phyloP scores from a whole-genome alignment of 2,113 vertebrate genomes.

The Pygoscelis antarcticus region DNA sequence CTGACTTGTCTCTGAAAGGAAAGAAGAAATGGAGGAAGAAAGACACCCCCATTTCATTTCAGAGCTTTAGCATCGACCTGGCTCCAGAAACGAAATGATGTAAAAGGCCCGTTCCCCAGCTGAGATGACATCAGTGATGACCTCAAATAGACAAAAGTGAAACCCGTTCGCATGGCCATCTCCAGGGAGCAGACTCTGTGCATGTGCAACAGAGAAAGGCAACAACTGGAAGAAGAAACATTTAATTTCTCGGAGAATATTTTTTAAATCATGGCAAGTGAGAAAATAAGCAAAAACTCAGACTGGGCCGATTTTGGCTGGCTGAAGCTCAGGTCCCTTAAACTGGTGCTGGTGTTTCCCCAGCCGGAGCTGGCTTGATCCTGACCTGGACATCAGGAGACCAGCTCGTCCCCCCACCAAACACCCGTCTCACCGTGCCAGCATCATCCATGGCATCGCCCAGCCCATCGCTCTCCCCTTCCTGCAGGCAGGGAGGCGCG shows the following conservation, averaged over 20 bases:
- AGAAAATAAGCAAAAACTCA: neutral
- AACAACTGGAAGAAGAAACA: neutral
- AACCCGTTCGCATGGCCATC: accelerated
- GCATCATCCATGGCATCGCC: neutral
- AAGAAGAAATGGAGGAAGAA: neutral
- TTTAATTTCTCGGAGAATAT: neutral
- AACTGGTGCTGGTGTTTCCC: neutral
- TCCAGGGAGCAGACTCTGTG: neutral
- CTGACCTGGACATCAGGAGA: neutral
- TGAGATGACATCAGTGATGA: neutral
- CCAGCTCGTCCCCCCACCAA: neutral
- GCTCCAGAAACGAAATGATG: neutral
- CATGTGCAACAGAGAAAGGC: neutral
- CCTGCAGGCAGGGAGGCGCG: neutral
- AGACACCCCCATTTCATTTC: neutral
- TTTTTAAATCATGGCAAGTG: neutral
- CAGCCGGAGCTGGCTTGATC: neutral
- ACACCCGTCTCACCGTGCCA: accelerated
- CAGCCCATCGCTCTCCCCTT: neutral
- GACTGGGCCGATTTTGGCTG: neutral
- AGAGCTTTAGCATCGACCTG: neutral
- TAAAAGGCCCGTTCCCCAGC: neutral
- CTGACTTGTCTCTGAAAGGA: neutral
- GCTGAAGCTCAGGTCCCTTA: neutral
- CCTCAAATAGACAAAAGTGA: neutral